Evolutionary conservation across 1,140 invertebrate species (phyloP).

Genomic region (Nautilus pompilius): DNA sequence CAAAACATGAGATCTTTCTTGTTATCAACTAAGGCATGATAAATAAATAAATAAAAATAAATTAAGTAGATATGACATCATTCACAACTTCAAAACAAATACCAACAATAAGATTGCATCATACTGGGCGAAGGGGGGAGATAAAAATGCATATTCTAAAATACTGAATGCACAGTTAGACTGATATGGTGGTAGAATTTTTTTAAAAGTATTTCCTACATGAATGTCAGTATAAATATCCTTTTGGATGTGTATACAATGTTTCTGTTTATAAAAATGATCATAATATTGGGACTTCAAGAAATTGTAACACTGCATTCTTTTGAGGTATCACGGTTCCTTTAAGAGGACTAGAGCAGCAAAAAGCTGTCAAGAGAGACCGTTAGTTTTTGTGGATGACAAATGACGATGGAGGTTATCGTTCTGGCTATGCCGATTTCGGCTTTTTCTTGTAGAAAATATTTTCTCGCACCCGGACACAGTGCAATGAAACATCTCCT

Average conservation of each 20-base stretch:
- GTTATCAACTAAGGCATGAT: constrained; percentile 4
- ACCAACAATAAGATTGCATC: constrained; percentile 6
- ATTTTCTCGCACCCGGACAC: constrained; percentile 77
- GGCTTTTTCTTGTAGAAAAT: constrained; percentile 72
- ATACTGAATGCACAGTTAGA: no score
- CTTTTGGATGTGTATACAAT: neutral
- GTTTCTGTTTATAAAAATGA: neutral
- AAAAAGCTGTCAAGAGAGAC: neutral
- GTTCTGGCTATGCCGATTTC: constrained; percentile 69
- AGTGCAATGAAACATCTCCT: constrained; percentile 70
- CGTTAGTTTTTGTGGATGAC: constrained; percentile 3
- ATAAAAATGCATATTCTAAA: no score
- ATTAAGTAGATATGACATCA: constrained; percentile 1
- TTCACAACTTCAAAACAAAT: constrained; percentile 5
- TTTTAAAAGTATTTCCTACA: no score
- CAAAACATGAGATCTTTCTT: constrained; percentile 1
- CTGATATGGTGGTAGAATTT: no score
- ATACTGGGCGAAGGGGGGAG: no score
- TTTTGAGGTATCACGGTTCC: constrained; percentile 6
- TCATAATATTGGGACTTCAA: constrained; percentile 3
- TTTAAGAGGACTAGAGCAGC: neutral
- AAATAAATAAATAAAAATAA: constrained; percentile 7
- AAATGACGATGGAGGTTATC: constrained; percentile 42
- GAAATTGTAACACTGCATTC: constrained; percentile 4
- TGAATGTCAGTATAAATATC: no score